Evolutionary conservation across 2,113 vertebrate species (phyloP), one percentile per base, ranked within the genome.

Genomic region (Gila orcuttii): DNA sequence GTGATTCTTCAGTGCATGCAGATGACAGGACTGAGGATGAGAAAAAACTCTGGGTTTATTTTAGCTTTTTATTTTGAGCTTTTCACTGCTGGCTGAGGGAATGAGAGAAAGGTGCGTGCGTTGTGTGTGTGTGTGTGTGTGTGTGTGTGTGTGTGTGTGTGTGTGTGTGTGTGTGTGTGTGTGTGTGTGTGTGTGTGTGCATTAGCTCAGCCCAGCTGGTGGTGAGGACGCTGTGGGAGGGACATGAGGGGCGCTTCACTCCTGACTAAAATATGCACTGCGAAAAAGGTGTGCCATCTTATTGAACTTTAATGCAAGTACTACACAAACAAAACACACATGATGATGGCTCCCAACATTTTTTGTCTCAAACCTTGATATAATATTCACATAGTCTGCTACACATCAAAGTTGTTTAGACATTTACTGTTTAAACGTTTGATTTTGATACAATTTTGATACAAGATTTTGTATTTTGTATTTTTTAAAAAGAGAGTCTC

Each of bases 21-120:
- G 36, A 60, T 31, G 62, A 60, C 45, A 66, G 15, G 17, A 28
- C 28, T 28, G 28, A 21, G 64, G 28, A 62, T 19, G 21, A 59
- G 73, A 25, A 19, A 6, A 76, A 45, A 52, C n/a, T 75, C 45
- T 28, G 36, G 13, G n/a, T 36, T 60, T 64, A 64, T 86, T 80
- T 82, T 64, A 45, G 6, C 23, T 25, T 15, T 59, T 80, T 64
- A 80, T 80, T 80, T 74, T 83, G 17, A 31, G n/a, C 9, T 74
- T 55, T 79, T 69, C 31, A 47, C 7, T 69, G 82, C 75, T 79
- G 28, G 64, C 74, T 79, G 74, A 87, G 39, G 21, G 13, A 50
- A 77, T 31, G 25, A 87, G 39, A 28, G 68, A 64, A 77, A 33
- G 4, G 66, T 31, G 69, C n/a, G n/a, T n/a, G n/a, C n/a, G n/a